A percentile compares a stretch with the other conserved stretches of the same genome.
Conservation (phyloP, 2,888 invertebrate species). For the Philhelius pedissequus region DNA sequence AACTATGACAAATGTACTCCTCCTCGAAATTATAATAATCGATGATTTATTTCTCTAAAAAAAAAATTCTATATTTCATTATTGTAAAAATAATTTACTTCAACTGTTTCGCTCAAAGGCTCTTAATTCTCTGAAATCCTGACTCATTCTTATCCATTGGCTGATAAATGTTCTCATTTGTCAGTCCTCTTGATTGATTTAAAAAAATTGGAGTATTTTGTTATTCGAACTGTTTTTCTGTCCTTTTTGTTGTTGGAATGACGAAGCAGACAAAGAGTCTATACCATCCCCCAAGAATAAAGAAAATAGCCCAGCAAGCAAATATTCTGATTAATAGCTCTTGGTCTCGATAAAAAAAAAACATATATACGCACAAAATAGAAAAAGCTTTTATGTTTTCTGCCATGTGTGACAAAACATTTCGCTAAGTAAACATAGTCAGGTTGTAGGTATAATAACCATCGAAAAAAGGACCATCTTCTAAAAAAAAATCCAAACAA, state of each 20-base stretch:
- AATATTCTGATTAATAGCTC: conserved; percentile 45
- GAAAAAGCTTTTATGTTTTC: conserved; percentile 25
- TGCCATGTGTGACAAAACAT: conserved; percentile 48
- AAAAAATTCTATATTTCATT: too few relatives aligned
- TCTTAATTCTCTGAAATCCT: background rate
- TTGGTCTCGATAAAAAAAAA: background rate
- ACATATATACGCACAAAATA: too few relatives aligned
- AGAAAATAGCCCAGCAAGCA: background rate
- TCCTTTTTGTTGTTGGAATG: background rate
- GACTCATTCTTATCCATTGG: background rate
- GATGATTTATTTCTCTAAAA: too few relatives aligned
- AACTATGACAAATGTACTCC: too few relatives aligned
- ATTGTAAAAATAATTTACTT: background rate
- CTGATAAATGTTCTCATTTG: conserved; percentile 25
- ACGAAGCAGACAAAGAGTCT: conserved; percentile 22
- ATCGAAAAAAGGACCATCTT: background rate
- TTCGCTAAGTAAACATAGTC: conserved; percentile 45
- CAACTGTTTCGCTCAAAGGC: background rate
- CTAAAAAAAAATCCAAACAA: background rate
- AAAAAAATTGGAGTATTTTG: background rate
- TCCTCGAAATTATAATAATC: too few relatives aligned
- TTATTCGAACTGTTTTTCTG: background rate
- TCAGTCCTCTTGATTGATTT: conserved; percentile 10
- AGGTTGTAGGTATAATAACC: conserved; percentile 32
- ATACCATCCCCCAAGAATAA: background rate